Conservation (phyloP, 1,140 invertebrate species). For the Prorops nasuta region DNA sequence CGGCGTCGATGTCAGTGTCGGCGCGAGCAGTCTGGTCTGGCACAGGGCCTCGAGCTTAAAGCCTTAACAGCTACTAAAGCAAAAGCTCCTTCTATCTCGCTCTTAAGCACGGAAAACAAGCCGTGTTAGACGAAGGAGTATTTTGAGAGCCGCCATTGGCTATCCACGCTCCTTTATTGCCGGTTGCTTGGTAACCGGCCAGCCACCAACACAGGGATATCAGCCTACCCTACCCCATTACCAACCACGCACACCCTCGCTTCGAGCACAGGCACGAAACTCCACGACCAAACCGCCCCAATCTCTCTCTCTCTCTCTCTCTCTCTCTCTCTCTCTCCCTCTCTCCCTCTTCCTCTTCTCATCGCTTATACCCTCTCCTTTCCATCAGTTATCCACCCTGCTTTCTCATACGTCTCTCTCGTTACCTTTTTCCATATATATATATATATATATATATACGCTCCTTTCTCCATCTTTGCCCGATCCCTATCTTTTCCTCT, state of each 20-base stretch:
- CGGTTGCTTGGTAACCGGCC: conserved; percentile 53
- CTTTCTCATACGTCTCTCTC: conserved; percentile 1
- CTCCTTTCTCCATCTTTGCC: no score
- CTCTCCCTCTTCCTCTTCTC: conserved; percentile 13
- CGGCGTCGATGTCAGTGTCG: conserved; percentile 29
- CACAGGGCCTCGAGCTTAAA: conserved; percentile 34
- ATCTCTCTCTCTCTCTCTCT: conserved; percentile 5
- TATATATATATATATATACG: no score
- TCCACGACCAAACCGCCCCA: conserved; percentile 22
- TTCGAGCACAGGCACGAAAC: conserved; percentile 19
- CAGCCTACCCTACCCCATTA: conserved; percentile 25
- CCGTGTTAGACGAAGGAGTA: conserved; percentile 50
- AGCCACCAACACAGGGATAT: conserved; percentile 36
- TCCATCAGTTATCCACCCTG: conserved; percentile 4
- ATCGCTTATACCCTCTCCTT: neutral
- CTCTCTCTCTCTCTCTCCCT: conserved; percentile 6
- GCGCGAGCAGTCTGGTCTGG: conserved; percentile 6
- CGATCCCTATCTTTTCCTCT: neutral
- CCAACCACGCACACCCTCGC: conserved; percentile 22
- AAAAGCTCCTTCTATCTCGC: conserved; percentile 47
- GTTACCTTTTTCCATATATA: neutral
- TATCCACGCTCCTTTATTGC: conserved; percentile 53
- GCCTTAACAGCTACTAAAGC: conserved; percentile 57
- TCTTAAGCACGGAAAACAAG: conserved; percentile 52
- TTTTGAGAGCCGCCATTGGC: conserved; percentile 55